Evolutionary conservation across 2,113 vertebrate genomes (phyloP).

Genomic region (Emydura subglobosa): DNA sequence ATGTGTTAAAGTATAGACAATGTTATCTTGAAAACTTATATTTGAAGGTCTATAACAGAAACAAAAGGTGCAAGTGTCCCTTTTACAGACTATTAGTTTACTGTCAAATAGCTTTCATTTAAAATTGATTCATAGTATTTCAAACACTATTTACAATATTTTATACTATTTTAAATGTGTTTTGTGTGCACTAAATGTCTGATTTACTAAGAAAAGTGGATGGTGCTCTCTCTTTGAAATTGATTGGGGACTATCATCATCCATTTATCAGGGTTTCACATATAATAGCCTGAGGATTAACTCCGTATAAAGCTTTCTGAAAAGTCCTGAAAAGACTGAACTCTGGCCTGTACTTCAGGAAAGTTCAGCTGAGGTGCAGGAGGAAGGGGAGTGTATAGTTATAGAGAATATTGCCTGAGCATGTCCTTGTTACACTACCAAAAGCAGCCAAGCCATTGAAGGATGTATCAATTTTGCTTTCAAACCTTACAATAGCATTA

Average conservation of each 20-base stretch:
- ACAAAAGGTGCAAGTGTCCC: not conserved
- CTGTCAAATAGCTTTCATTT: not conserved
- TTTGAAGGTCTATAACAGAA: not conserved
- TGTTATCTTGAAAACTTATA: not conserved
- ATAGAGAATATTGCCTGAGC: not conserved
- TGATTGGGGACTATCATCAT: not conserved
- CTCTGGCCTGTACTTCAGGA: not conserved
- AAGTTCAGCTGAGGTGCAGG: not conserved
- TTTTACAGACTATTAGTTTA: not conserved
- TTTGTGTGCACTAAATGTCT: too few species aligned
- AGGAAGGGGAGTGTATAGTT: not conserved
- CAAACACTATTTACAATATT: too few species aligned
- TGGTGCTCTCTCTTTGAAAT: too few species aligned
- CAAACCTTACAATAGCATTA: not conserved
- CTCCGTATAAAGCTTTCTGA: not conserved
- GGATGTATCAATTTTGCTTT: not conserved
- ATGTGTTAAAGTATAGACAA: not conserved
- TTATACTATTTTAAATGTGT: too few species aligned
- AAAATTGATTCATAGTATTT: too few species aligned
- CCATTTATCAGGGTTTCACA: not conserved
- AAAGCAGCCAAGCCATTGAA: slow-evolving; percentile 17
- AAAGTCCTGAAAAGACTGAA: not conserved
- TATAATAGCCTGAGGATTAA: not conserved
- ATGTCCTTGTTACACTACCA: not conserved
- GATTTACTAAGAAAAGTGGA: too few species aligned